phyloP scores from a whole-genome alignment of 2,888 invertebrate species.

The Willowsia nigromaculata region DNA sequence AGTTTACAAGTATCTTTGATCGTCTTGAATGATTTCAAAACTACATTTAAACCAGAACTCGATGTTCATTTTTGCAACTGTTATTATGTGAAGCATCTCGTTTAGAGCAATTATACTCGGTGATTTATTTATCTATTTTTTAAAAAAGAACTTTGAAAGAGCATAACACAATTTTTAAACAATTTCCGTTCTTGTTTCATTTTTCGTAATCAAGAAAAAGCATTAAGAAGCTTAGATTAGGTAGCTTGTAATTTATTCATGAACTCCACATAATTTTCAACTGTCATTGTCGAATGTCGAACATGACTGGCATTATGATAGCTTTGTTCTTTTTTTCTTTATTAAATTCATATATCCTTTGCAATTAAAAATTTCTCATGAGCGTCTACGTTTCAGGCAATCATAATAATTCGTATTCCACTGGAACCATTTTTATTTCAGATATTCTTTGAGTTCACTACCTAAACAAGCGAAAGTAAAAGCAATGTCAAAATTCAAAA shows the following conservation, averaged over 20 bases:
- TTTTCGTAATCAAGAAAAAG: not conserved
- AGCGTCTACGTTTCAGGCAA: no score
- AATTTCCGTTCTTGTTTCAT: not conserved
- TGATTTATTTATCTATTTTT: no score
- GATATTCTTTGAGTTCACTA: no score
- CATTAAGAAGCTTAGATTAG: slow-evolving; percentile 1
- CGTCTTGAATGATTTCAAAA: not conserved
- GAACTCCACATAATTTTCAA: not conserved
- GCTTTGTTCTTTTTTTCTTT: not conserved
- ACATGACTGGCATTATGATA: not conserved
- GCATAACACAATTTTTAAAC: no score
- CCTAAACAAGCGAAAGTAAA: no score
- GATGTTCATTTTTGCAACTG: not conserved
- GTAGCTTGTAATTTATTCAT: not conserved
- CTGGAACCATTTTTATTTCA: no score
- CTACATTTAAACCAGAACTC: not conserved
- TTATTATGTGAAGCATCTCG: no score
- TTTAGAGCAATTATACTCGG: no score
- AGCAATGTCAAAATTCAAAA: no score
- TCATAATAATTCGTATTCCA: no score
- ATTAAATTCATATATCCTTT: not conserved
- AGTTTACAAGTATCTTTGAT: no score
- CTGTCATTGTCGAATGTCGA: not conserved
- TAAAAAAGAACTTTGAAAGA: no score
- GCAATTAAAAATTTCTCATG: not conserved